Base-by-base conservation (phyloP, 2,113 vertebrate species). In the Epinephelus moara region DNA sequence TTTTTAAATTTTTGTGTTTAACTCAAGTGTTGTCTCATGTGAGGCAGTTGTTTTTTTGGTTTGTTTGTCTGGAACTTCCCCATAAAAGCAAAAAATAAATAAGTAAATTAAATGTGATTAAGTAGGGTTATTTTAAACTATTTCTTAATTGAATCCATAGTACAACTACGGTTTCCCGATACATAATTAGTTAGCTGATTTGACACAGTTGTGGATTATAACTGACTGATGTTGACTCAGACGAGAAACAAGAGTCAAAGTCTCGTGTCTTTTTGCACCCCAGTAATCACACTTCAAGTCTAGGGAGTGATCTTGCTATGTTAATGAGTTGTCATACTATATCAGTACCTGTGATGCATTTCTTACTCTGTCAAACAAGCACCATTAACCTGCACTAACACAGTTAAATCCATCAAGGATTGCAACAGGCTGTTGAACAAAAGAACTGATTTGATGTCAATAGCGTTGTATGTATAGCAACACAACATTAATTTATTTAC, bases 271-370 rank as follows among this genome's bases (percentile, higher is more conserved):
- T 45, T 56, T 64, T 50, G 12, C 14, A 72, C 69, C 45, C n/a
- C 75, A 37, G 53, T 45, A 42, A 76, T 86, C 78, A 70, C 81
- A 73, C 71, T 71, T 86, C 21, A 21, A 37, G 73, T 68, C 47
- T 9, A 50, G 45, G 30, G 70, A 67, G 50, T n/a, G 57, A 60
- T 81, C 21, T n/a, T 42, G 23, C 37, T 63, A 50, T 66, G 53
- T 61, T 84, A 67, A 50, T n/a, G 55, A 40, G n/a, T 45, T 52
- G 27, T 59, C 85, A 40, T 59, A 21, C 53, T 37, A 55, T 53
- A 50, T 80, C 53, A 30, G 50, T n/a, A 19, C 15, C 30, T 37
- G 66, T 12, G 0, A 8, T 10, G 27, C 40, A 59, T 3, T 0
- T 1, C 27, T 50, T 64, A 10, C 0, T 50, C 42, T 50, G 33